Percentiles rank a stretch among this genome's conserved stretches.
Conservation (phyloP, 1,140 invertebrate species). For the Cotesia glomerata region DNA sequence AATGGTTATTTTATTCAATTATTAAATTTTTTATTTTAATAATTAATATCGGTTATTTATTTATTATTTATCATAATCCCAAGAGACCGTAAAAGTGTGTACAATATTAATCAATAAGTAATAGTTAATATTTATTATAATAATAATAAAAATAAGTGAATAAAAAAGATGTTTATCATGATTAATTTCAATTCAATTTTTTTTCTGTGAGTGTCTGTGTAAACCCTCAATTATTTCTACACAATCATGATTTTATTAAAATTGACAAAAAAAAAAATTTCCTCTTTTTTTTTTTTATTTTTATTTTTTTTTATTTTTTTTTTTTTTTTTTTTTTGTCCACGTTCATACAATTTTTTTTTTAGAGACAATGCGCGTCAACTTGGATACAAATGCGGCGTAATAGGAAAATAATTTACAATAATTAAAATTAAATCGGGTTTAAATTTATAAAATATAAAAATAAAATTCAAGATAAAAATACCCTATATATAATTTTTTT, state of each 20-base stretch:
- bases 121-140: neutral
- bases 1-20: neutral
- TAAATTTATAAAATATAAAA: conserved; percentile 2
- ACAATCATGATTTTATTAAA: conserved; percentile 22
- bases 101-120: neutral
- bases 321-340: conserved; percentile 39
- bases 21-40: neutral
- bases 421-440: neutral
- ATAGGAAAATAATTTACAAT: neutral
- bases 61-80: neutral
- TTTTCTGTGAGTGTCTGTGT: neutral
- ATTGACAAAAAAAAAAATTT: neutral
- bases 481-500: conserved; percentile 6
- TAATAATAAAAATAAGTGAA: neutral
- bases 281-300: conserved; percentile 14
- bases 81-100: neutral
- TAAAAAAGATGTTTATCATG: neutral
- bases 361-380: conserved; percentile 59
- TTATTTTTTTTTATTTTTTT: conserved; percentile 26
- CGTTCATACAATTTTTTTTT: conserved; percentile 34
- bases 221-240: neutral
- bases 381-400: conserved; percentile 27
- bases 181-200: conserved; percentile 14
- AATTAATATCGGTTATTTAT: neutral
- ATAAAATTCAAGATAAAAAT: conserved; percentile 6